Base-by-base conservation (phyloP, 2,888 invertebrate species). In the Herminia tarsipennalis region DNA sequence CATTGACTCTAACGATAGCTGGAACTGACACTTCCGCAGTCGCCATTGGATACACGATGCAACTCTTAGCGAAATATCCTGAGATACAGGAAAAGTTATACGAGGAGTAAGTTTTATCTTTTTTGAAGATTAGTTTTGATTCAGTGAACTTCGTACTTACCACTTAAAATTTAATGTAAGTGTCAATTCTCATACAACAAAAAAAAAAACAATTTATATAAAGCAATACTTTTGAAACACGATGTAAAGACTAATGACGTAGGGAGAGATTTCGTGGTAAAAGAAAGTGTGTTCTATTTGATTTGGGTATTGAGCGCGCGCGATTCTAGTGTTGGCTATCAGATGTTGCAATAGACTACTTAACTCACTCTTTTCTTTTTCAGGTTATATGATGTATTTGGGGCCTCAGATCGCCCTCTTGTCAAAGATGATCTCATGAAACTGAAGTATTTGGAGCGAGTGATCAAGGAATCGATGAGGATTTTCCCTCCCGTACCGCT, bases 1-100 rank as follows among this genome's bases (percentile, higher is more conserved):
- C 93, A 0, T 76, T 93, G 37, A 93, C 93, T 0, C 81, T 94
- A 44, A 86, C 92, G 39, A 71, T 93, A 8, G 94, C 93, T 12
- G 93, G 93, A 18, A 90, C 92, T 4, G 91, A 93, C 36, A 93
- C 93, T 0, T 88, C 92, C 1, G 89, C 92, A 0, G 82, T 87
- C 0, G 79, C 82, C 1, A 71, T 85, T 5, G 86, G 92, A 0
- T 92, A 82, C 57, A 85, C 88, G 0, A 55, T 92, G 29, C 79
- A 82, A 57, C 69, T 92, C 35, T 58, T 93, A 12, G 88, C 79
- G 1, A 87, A 84, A 44, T 87, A 92, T 51, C 92, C 91, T 12
- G 76, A 88, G 20, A 65, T 89, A 16, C 93, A 93, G 63, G 85
- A 92, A n/a, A 85, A 76, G 54, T 73, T 87, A 1, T 81, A 81